Evolutionary conservation across 2,888 invertebrate species (phyloP), one percentile per base, ranked within the genome.

Genomic region (Serripes groenlandicus): DNA sequence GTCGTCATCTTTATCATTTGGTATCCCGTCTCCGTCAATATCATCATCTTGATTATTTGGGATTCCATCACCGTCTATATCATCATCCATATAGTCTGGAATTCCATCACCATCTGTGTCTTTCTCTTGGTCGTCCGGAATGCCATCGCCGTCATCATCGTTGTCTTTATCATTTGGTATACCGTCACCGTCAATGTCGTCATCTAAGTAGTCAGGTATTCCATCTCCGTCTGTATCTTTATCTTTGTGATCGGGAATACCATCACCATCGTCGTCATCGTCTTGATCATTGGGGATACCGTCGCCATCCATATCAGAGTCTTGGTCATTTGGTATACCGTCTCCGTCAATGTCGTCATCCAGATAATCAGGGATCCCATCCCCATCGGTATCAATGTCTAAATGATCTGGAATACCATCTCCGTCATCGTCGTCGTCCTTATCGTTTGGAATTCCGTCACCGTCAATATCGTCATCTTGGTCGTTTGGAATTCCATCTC

Each of bases 81-180:
- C 90, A 30, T 85, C 75, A 66, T 88, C 88, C 28, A 80, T 35
- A 42, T 80, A 37, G 70, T 90, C 92, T 5, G 91, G 91, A 56
- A 93, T 92, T 23, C 93, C 94, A 82, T 93, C 91, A 7, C 91
- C 92, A 86, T 93, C 93, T 62, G 74, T 82, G 42, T 92, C 92
- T 35, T 93, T 89, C 56, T 91, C 90, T 52, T 89, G 64, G 21
- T 90, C 64, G 79, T 93, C 92, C 4, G 92, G 92, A 49, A 93
- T 91, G 1, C 93, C 93, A 82, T 92, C 92, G 23, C 89, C 89
- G 71, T 93, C 92, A 68, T 86, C 90, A 71, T 93, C 93, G 26
- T 90, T 83, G 68, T 92, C 92, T 15, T 88, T 64, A 58, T 90
- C 78, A 75, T 93, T 92, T 0, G 87, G 91, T 58, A 80, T 35